Evolutionary conservation across 1,140 invertebrate genomes (phyloP).

Genomic region (Tetraneura akinire): DNA sequence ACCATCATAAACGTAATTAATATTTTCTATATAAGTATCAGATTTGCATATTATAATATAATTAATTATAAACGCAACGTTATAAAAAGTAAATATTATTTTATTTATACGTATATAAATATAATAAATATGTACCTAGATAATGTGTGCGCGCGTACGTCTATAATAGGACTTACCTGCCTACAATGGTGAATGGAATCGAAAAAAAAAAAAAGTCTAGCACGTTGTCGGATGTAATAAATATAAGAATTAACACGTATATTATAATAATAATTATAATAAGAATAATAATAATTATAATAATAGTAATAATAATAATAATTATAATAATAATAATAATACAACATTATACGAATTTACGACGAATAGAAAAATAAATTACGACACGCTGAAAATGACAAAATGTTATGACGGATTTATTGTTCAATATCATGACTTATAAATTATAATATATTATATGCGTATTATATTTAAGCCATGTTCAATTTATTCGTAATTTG

Average conservation of each 20-base stretch:
- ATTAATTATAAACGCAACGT: neutral
- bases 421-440: too few relatives aligned
- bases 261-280: neutral
- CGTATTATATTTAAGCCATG: too few relatives aligned
- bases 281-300: too few relatives aligned
- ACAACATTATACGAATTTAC: too few relatives aligned
- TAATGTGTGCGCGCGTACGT: neutral
- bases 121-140: constrained; percentile 1
- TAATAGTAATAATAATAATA: too few relatives aligned
- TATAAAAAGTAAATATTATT: neutral
- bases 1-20: constrained; percentile 14
- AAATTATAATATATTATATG: too few relatives aligned
- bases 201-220: neutral
- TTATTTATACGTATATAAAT: neutral
- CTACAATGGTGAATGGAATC: neutral
- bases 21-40: neutral
- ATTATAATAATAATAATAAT: too few relatives aligned
- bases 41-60: constrained; percentile 1
- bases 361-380: too few relatives aligned
- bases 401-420: too few relatives aligned
- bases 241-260: neutral
- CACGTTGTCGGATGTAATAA: neutral
- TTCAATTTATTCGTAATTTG: too few relatives aligned
- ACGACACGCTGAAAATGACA: too few relatives aligned
- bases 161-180: neutral